These are phyloP conservation scores for Athene cunicularia DNA, from an alignment of 2,113 vertebrate species.

Conservation along the genomic window DNA sequence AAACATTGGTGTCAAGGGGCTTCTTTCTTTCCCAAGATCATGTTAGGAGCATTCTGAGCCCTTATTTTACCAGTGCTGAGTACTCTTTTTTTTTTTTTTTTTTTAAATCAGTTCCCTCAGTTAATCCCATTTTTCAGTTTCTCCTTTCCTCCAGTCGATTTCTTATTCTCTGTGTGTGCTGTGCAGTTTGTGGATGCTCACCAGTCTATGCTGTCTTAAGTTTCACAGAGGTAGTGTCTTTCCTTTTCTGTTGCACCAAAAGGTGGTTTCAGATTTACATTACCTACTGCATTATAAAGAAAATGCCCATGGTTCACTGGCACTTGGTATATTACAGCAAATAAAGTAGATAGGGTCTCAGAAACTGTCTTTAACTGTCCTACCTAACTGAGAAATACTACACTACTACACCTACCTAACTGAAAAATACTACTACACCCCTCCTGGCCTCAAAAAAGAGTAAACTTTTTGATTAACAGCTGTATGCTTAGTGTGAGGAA, in stretches of 20 bases:
- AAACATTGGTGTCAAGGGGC: not conserved
- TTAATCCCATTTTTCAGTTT: not conserved
- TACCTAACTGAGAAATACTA: not conserved
- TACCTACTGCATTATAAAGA: not conserved
- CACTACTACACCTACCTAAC: not conserved
- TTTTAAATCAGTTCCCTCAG: not conserved
- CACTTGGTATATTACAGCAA: not conserved
- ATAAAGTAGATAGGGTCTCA: not conserved
- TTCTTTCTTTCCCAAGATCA: not conserved
- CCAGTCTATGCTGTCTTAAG: no score
- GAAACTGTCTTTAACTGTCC: not conserved
- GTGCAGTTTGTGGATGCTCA: not conserved
- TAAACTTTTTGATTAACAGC: not conserved
- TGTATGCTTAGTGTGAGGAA: not conserved
- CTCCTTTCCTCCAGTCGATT: not conserved
- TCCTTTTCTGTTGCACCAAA: not conserved
- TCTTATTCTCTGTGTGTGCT: not conserved
- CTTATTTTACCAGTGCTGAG: constrained; percentile 1
- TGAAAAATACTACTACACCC: not conserved
- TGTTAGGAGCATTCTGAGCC: not conserved
- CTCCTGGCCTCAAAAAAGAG: not conserved
- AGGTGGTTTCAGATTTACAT: not conserved
- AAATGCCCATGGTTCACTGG: not conserved
- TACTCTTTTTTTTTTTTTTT: not conserved
- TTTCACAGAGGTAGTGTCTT: not conserved